phyloP scores from a whole-genome alignment of 2,113 vertebrate genomes.

The Aptenodytes patagonicus region DNA sequence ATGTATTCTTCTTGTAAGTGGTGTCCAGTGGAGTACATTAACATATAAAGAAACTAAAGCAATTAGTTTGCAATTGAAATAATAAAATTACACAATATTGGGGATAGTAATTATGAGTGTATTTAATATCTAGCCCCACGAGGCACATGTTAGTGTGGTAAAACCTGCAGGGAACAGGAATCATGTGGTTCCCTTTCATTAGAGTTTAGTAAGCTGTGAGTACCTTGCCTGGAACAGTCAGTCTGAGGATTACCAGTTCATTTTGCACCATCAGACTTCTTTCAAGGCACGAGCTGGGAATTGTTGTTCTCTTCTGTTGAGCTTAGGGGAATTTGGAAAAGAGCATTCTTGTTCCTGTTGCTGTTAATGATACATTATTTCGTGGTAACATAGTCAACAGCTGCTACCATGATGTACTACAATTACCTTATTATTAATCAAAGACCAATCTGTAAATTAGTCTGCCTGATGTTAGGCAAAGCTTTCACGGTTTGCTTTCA shows the following conservation, averaged over 20 bases:
- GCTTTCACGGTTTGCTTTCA: neutral
- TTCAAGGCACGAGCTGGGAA: neutral
- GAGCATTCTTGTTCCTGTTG: neutral
- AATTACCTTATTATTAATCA: neutral
- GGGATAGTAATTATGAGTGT: neutral
- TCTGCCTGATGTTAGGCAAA: neutral
- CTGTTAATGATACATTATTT: neutral
- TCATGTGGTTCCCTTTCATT: neutral
- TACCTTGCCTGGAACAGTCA: neutral
- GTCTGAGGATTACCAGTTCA: neutral
- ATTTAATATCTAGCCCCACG: neutral
- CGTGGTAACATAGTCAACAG: neutral
- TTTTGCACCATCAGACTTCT: neutral
- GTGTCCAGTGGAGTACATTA: neutral
- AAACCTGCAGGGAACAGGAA: neutral
- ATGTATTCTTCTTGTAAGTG: neutral
- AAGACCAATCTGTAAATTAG: neutral
- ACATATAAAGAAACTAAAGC: neutral
- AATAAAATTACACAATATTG: neutral
- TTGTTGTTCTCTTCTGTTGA: neutral
- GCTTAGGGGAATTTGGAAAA: neutral
- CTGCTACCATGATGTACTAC: neutral
- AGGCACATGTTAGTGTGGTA: neutral
- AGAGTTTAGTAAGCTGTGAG: neutral
- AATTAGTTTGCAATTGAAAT: constrained; percentile 25